These are phyloP conservation scores for Microctonus brassicae DNA, from an alignment of 2,888 invertebrate species.

Conservation along the genomic window DNA sequence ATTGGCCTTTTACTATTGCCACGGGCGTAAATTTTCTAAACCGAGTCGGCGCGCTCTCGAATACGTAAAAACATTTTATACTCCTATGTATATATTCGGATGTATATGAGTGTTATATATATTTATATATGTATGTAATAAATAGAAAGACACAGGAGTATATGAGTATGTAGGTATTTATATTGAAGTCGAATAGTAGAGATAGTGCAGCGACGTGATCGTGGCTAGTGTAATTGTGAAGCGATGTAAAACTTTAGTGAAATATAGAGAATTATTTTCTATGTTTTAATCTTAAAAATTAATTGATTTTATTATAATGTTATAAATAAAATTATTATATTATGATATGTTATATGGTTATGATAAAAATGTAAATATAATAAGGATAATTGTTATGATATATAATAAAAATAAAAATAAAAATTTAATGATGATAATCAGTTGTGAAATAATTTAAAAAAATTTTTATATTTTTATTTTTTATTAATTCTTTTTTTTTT, in stretches of 20 bases:
- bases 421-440: no score
- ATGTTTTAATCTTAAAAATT: background rate
- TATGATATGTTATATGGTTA: no score
- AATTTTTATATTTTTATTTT: no score
- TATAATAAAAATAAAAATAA: no score
- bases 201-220: background rate
- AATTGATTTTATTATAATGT: no score
- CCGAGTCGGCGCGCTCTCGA: constrained; percentile 5
- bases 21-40: background rate
- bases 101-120: background rate
- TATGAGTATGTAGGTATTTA: no score
- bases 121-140: background rate
- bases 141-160: no score
- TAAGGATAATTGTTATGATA: no score
- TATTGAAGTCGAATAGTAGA: background rate
- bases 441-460: no score
- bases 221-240: background rate
- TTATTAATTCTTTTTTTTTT: background rate
- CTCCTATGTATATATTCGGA: background rate
- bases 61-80: background rate
- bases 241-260: background rate
- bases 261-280: no score
- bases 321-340: no score
- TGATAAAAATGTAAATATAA: no score
- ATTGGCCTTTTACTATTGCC: background rate